Evolutionary conservation across 2,797 vertebrate genomes (phyloP).

Genomic region (Lates japonicus): DNA sequence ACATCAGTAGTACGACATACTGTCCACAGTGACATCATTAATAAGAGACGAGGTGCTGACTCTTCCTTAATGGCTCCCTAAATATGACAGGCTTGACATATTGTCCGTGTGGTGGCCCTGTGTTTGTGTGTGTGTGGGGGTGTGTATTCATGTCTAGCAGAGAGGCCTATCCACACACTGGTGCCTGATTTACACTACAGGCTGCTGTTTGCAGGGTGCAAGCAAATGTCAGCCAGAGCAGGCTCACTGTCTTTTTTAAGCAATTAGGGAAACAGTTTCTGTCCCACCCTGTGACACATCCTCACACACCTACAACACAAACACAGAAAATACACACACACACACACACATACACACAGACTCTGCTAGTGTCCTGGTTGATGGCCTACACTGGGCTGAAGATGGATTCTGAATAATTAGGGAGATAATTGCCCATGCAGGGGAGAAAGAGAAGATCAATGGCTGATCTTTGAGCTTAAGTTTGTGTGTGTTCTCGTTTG

Average conservation of each 20-base stretch:
- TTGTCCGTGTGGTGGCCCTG: constrained; percentile 58
- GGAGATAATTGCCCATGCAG: constrained; percentile 84
- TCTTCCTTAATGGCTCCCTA: constrained; percentile 77
- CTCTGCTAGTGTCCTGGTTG: constrained; percentile 62
- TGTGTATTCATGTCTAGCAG: constrained; percentile 33
- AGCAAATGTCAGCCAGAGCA: constrained; percentile 75
- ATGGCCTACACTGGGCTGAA: constrained; percentile 73
- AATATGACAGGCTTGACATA: constrained; percentile 82
- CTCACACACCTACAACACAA: constrained; percentile 32
- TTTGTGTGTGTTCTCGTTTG: constrained; percentile 50
- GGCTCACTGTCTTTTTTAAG: constrained; percentile 75
- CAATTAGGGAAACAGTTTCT: constrained; percentile 79
- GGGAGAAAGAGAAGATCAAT: constrained; percentile 79
- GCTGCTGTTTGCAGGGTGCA: constrained; percentile 69
- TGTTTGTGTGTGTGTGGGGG: constrained; percentile 41
- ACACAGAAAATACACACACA: constrained; percentile 33
- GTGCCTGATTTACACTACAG: constrained; percentile 79
- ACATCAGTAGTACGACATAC: constrained; percentile 83
- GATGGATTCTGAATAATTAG: constrained; percentile 85
- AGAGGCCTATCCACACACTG: constrained; percentile 43
- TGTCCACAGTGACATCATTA: constrained; percentile 82
- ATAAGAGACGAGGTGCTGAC: constrained; percentile 74
- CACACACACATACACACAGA: constrained; percentile 42
- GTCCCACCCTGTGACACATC: constrained; percentile 64
- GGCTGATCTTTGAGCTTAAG: constrained; percentile 66